A percentile compares a stretch with the other conserved stretches of the same genome.
These are phyloP conservation scores for Canis aureus DNA, from an alignment of 2,113 vertebrate species.

Conservation along the genomic window DNA sequence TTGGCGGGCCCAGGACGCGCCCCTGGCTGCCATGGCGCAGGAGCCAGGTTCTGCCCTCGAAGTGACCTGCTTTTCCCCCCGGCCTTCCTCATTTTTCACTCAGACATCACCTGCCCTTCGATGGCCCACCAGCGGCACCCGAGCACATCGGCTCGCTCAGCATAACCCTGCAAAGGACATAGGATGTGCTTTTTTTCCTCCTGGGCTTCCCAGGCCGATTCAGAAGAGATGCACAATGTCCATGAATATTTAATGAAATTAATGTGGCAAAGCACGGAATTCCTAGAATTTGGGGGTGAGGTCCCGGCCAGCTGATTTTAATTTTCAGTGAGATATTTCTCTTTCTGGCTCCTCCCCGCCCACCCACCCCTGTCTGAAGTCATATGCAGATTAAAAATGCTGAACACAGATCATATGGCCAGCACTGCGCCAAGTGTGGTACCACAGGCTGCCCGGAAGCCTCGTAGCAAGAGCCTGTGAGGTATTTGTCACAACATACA, in stretches of 20 bases:
- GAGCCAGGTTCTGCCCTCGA: not conserved
- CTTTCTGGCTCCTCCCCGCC: not conserved
- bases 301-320: not conserved
- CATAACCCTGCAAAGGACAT: not conserved
- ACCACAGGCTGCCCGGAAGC: too few relatives aligned
- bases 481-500: rapidly evolving
- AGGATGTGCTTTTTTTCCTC: not conserved
- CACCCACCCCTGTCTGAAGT: not conserved
- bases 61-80: not conserved
- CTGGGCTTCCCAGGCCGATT: not conserved
- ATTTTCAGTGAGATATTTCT: not conserved
- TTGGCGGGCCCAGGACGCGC: too few relatives aligned
- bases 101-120: not conserved
- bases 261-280: not conserved
- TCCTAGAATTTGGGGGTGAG: not conserved
- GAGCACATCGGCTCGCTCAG: not conserved
- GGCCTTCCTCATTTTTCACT: not conserved
- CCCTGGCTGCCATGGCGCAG: not conserved
- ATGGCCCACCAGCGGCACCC: not conserved
- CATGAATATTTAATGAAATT: slow-evolving; percentile 7
- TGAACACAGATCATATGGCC: not conserved
- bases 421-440: too few relatives aligned
- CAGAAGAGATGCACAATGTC: not conserved
- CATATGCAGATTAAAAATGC: not conserved
- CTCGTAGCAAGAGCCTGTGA: not conserved